Evolutionary conservation across 2,888 invertebrate species (phyloP).

Genomic region (Apomyelois bistriatella): DNA sequence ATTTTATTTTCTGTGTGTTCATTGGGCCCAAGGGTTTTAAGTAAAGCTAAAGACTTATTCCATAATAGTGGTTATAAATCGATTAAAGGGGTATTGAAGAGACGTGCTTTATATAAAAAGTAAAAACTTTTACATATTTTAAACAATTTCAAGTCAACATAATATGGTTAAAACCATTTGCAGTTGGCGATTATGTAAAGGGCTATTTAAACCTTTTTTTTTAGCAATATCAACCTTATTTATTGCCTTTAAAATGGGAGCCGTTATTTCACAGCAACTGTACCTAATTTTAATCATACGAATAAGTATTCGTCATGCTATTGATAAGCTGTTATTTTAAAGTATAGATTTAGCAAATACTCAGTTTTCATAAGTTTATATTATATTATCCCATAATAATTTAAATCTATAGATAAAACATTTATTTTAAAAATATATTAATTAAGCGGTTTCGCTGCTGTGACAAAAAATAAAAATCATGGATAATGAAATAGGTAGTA

Average conservation of each 20-base stretch:
- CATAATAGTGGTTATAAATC: constrained; percentile 45
- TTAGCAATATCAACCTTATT: not conserved
- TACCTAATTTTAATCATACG: no score
- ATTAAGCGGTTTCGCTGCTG: no score
- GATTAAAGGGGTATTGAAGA: constrained; percentile 38
- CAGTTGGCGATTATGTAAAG: constrained; percentile 20
- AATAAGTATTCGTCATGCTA: no score
- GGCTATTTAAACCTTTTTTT: not conserved
- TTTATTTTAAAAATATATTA: no score
- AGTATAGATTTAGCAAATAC: no score
- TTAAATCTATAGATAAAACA: no score
- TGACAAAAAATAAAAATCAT: no score
- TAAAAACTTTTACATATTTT: constrained; percentile 33
- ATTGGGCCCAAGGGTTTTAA: constrained; percentile 21
- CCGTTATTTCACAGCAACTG: not conserved
- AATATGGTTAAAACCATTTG: constrained; percentile 27
- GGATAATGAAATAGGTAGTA: no score
- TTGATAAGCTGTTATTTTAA: no score
- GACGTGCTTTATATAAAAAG: constrained; percentile 28
- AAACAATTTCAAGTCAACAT: constrained; percentile 19
- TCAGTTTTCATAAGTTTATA: no score
- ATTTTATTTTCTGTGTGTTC: not conserved
- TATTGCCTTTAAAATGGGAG: not conserved
- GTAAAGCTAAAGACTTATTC: constrained; percentile 30
- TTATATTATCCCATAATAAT: no score